These are phyloP conservation scores for Lissocephala sabroskyi DNA, from an alignment of 2,888 invertebrate species.

Conservation along the genomic window DNA sequence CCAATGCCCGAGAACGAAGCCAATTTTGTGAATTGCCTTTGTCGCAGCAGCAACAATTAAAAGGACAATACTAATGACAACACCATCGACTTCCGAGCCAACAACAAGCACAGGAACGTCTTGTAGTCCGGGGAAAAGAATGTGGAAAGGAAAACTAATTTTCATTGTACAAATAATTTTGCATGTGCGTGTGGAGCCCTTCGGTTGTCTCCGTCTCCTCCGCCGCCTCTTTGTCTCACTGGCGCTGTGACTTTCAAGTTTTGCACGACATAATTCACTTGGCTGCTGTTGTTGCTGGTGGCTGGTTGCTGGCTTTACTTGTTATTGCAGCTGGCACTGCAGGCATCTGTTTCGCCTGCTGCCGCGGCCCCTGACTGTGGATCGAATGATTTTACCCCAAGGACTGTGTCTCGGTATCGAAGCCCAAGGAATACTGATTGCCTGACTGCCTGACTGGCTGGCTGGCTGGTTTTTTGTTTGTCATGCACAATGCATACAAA, in stretches of 20 bases:
- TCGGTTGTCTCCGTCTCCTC: conserved; percentile 8
- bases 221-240: conserved; percentile 10
- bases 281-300: not conserved
- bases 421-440: conserved; percentile 11
- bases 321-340: conserved; percentile 21
- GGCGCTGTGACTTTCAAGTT: conserved; percentile 35
- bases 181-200: not conserved
- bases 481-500: conserved; percentile 65
- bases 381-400: no score
- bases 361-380: no score
- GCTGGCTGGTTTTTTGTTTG: conserved; percentile 31
- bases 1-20: conserved; percentile 4
- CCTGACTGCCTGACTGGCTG: conserved; percentile 7
- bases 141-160: conserved; percentile 37
- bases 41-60: conserved; percentile 7
- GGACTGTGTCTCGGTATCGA: no score
- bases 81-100: no score
- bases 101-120: no score
- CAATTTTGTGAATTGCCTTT: not conserved
- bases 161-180: conserved; percentile 40
- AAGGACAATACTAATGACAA: no score
- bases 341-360: conserved; percentile 12
- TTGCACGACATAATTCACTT: conserved; percentile 31
- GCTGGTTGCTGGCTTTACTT: conserved; percentile 3
- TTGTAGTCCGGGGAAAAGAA: no score